phyloP scores from a whole-genome alignment of 1,140 invertebrate genomes.

The Paracyclopina nana region DNA sequence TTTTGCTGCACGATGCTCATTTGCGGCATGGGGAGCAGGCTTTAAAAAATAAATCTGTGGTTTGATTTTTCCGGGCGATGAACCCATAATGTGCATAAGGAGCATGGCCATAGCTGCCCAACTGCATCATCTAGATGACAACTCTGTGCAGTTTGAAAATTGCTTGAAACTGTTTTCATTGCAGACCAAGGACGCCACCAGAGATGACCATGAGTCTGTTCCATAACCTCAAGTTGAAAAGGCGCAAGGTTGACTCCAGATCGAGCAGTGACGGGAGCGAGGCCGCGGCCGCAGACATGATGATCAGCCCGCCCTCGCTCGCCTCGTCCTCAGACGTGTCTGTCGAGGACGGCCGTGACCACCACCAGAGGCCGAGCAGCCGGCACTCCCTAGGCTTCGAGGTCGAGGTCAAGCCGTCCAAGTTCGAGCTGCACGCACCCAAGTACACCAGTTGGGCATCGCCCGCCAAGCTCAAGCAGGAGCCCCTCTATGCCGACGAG shows the following conservation, averaged over 20 bases:
- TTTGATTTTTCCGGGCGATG: too few relatives aligned
- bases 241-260: conserved; percentile 85
- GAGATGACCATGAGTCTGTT: conserved; percentile 75
- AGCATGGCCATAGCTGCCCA: too few relatives aligned
- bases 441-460: not conserved
- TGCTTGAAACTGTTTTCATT: not conserved
- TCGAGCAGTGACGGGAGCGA: conserved; percentile 30
- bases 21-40: too few relatives aligned
- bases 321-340: conserved; percentile 11
- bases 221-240: conserved; percentile 92
- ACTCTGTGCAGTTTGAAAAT: too few relatives aligned
- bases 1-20: too few relatives aligned
- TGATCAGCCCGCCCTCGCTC: not conserved
- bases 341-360: conserved; percentile 11
- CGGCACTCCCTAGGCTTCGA: conserved; percentile 23
- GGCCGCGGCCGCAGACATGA: conserved; percentile 24
- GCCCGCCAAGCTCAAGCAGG: not conserved
- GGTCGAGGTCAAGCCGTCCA: conserved; percentile 17
- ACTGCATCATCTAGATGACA: too few relatives aligned
- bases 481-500: too few relatives aligned
- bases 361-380: conserved; percentile 4
- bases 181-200: not conserved
- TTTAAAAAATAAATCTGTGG: too few relatives aligned
- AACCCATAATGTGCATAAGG: too few relatives aligned
- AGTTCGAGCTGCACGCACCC: not conserved